A percentile compares a stretch with the other conserved stretches of the same genome.
Evolutionary conservation across 2,888 invertebrate species (phyloP).

Genomic region (Spodoptera exigua): DNA sequence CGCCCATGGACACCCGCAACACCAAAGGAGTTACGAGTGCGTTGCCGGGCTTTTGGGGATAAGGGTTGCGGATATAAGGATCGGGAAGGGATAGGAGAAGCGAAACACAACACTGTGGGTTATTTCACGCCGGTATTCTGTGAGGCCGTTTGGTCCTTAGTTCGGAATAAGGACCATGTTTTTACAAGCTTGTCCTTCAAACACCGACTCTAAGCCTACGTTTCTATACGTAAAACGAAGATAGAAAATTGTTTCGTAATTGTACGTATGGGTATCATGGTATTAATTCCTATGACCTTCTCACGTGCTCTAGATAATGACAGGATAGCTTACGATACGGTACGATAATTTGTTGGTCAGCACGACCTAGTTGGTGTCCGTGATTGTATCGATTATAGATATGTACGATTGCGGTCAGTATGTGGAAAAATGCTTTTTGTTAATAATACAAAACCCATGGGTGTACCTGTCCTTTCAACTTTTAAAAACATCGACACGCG

Average conservation of each 20-base stretch:
- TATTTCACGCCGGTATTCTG: too few relatives aligned
- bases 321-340: conserved; percentile 33
- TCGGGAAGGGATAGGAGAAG: too few relatives aligned
- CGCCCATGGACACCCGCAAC: too few relatives aligned
- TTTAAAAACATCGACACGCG: too few relatives aligned
- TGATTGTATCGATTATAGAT: conserved; percentile 31
- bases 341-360: conserved; percentile 47
- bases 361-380: conserved; percentile 44
- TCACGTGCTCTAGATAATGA: conserved; percentile 51
- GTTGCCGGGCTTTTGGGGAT: too few relatives aligned
- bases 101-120: too few relatives aligned
- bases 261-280: conserved; percentile 29
- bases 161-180: too few relatives aligned
- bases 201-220: neutral
- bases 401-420: neutral
- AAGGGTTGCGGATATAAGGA: too few relatives aligned
- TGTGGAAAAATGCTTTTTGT: conserved; percentile 34
- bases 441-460: neutral
- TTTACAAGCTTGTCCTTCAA: neutral
- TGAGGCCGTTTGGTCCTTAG: too few relatives aligned
- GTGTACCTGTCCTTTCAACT: too few relatives aligned
- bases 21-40: too few relatives aligned
- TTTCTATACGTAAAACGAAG: conserved; percentile 20
- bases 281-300: conserved; percentile 50
- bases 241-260: conserved; percentile 26